A percentile compares a stretch with the other conserved stretches of the same genome.
phyloP scores from a whole-genome alignment of 2,797 vertebrate species.

The Rhinoraja longicauda region DNA sequence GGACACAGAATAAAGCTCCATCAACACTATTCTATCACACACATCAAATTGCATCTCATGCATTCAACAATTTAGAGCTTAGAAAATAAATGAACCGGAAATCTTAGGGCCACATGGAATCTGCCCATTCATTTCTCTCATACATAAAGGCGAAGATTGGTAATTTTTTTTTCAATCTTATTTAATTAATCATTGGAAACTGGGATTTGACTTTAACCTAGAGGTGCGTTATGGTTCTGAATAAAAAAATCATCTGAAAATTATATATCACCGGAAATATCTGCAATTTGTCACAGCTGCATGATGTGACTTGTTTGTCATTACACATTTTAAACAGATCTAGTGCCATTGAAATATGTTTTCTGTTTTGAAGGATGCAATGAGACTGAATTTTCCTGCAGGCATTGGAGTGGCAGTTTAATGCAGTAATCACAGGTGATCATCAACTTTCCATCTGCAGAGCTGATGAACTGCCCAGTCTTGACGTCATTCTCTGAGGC shows the following conservation, averaged over 20 bases:
- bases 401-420: constrained; percentile 16
- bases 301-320: background rate
- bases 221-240: background rate
- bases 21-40: background rate
- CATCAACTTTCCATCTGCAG: constrained; percentile 13
- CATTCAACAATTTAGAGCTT: constrained; percentile 12
- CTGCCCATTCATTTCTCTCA: background rate
- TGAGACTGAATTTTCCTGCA: background rate
- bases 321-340: constrained; percentile 21
- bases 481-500: constrained; percentile 38
- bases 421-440: constrained; percentile 31
- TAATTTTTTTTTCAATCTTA: constrained; percentile 14
- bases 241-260: constrained; percentile 23
- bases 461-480: background rate
- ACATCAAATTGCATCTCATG: background rate
- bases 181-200: constrained; percentile 15
- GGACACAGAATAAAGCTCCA: background rate
- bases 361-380: background rate
- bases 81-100: constrained; percentile 14
- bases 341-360: background rate
- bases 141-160: background rate
- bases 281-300: background rate
- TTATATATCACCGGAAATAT: background rate
- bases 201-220: constrained; percentile 28
- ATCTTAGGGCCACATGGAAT: background rate